These are phyloP conservation scores for Falco cherrug DNA, from an alignment of 2,797 vertebrate genomes.

Conservation along the genomic window DNA sequence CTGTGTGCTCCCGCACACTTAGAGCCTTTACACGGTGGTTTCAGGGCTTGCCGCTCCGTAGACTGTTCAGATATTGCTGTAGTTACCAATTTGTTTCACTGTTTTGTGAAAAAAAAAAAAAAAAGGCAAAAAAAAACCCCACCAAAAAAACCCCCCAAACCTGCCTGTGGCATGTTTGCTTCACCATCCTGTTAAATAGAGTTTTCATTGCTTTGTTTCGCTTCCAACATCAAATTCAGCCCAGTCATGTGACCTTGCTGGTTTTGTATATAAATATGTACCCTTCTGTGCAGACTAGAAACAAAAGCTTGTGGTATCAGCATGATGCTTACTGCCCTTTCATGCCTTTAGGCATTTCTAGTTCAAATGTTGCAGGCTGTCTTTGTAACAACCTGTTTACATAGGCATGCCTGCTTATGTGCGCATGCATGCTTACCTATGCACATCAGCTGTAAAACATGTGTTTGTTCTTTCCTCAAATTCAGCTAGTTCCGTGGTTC, in stretches of 20 bases:
- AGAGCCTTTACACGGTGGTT: rapidly evolving
- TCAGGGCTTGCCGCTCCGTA: rapidly evolving
- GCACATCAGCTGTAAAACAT: not conserved
- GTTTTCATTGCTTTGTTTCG: rapidly evolving
- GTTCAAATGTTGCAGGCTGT: not conserved
- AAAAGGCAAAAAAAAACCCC: no score
- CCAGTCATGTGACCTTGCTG: rapidly evolving
- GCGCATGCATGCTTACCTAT: rapidly evolving
- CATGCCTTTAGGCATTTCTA: not conserved
- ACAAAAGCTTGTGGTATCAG: not conserved
- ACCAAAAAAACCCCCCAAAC: no score
- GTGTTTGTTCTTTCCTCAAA: not conserved
- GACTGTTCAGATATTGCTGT: no score
- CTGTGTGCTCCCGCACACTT: rapidly evolving
- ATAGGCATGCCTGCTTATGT: rapidly evolving
- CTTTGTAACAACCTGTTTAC: not conserved
- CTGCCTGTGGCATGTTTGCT: not conserved
- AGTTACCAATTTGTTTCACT: rapidly evolving
- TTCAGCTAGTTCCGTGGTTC: not conserved
- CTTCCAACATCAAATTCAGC: not conserved
- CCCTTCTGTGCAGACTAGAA: not conserved
- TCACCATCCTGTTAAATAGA: not conserved
- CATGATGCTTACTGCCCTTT: not conserved
- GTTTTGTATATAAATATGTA: rapidly evolving
- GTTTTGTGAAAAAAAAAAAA: no score